Evolutionary conservation across 2,113 vertebrate genomes (phyloP), one percentile per base, ranked within the genome.

Genomic region (Anguilla rostrata): DNA sequence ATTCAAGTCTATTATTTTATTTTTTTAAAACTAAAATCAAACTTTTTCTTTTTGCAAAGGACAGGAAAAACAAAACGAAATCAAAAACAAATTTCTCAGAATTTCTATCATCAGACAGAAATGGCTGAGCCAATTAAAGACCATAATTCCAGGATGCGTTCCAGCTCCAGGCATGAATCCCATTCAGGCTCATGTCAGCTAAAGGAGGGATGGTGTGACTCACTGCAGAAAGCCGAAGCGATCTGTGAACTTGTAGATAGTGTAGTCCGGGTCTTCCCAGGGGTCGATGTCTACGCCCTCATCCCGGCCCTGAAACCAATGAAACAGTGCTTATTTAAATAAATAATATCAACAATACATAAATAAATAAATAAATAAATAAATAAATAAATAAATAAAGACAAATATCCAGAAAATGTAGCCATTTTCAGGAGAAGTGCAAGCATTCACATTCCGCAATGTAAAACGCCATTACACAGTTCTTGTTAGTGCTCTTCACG

Each of bases 151-250:
- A 53, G 7, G 60, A 66, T 7, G 3, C 57, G 20, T 7, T 20
- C 2, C 6, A 39, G 8, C 39, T 79, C 78, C 34, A 16, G 34
- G 78, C 15, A 79, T 14, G 9, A 40, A 34, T 20, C 78, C 78
- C 34, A 18, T 41, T 22, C 78, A 39, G 3, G 14, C 4, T 39
- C 1, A 22, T 39, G 34, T 39, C 78, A 40, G 29, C 14, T 2
- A 84, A 18, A 8, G 8, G 40, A 9, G 12, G 5, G 49, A 39
- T 22, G 41, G 49, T 34, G 18, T 8, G 39, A 95, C 96, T 97
- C 95, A 97, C 96, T 97, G 97, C 90, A 97, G 92, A 93, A 97
- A 98, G 89, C 97, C 97, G 81, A 98, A 97, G 43, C 96, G 96
- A 91, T 98, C 97, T 3, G 95, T 96, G 91, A 98, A 95, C 93